These are phyloP conservation scores for Astyanax mexicanus DNA, from an alignment of 2,797 vertebrate genomes.

Conservation along the genomic window DNA sequence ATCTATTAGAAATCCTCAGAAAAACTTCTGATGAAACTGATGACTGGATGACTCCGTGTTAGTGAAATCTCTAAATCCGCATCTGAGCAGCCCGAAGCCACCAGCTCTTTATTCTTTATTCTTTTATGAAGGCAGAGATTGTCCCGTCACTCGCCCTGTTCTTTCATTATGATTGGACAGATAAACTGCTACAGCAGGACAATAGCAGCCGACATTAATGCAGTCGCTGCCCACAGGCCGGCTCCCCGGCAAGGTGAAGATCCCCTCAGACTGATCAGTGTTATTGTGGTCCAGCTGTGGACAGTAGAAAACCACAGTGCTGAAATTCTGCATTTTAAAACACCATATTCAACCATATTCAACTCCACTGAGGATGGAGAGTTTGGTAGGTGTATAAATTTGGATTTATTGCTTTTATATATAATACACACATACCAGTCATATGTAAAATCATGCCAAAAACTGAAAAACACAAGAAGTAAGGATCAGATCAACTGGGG, in stretches of 20 bases:
- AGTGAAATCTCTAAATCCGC: neutral
- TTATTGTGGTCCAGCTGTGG: neutral
- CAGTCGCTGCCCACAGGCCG: neutral
- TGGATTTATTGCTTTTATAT: neutral
- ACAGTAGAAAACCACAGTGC: neutral
- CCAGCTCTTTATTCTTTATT: neutral
- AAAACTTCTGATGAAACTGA: too few relatives aligned
- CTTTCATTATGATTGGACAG: neutral
- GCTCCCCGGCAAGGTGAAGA: slow-evolving; percentile 6
- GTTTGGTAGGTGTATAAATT: neutral
- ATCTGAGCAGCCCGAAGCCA: neutral
- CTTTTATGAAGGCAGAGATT: neutral
- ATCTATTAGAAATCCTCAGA: too few relatives aligned
- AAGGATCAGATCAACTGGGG: too few relatives aligned
- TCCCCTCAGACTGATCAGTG: slow-evolving; percentile 14
- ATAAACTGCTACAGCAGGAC: neutral
- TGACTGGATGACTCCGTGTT: neutral
- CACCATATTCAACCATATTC: neutral
- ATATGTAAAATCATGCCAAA: too few relatives aligned
- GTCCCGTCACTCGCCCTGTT: neutral
- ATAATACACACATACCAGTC: too few relatives aligned
- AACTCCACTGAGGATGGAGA: neutral
- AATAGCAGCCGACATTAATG: slow-evolving; percentile 19
- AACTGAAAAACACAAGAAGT: too few relatives aligned
- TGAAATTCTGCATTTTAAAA: neutral